Percentiles rank a stretch among this genome's conserved stretches.
phyloP scores from a whole-genome alignment of 2,888 invertebrate species.

The Trichacis sp. region DNA sequence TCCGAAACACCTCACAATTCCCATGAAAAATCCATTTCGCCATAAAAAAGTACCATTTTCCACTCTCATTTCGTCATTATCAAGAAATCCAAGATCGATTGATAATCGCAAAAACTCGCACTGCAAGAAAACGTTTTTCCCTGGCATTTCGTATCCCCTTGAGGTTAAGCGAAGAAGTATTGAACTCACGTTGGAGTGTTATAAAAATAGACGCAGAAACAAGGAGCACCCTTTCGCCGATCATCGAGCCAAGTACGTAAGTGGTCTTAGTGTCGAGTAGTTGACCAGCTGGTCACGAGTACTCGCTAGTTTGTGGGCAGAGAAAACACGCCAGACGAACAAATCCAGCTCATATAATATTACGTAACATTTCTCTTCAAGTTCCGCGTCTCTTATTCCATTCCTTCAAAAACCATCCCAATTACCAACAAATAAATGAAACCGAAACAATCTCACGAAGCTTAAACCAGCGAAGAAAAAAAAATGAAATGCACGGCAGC shows the following conservation, averaged over 20 bases:
- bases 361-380: conserved; percentile 12
- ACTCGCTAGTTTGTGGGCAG: conserved; percentile 28
- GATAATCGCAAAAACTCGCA: not conserved
- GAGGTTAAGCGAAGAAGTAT: conserved; percentile 44
- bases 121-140: conserved; percentile 1
- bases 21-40: not conserved
- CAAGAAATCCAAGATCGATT: not conserved
- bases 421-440: no score
- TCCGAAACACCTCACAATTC: no score
- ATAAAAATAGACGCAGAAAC: conserved; percentile 54
- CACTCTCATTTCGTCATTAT: not conserved
- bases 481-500: conserved; percentile 8
- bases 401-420: no score
- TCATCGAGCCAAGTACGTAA: conserved; percentile 55
- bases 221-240: conserved; percentile 52
- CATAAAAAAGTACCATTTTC: not conserved
- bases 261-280: conserved; percentile 57
- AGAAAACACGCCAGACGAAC: conserved; percentile 26
- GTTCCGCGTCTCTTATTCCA: no score
- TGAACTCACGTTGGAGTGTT: conserved; percentile 30
- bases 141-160: conserved; percentile 15
- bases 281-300: conserved; percentile 57
- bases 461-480: not conserved
- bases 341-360: conserved; percentile 3
- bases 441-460: not conserved